Base-by-base conservation (phyloP, 2,113 vertebrate species). In the Cebus imitator region DNA sequence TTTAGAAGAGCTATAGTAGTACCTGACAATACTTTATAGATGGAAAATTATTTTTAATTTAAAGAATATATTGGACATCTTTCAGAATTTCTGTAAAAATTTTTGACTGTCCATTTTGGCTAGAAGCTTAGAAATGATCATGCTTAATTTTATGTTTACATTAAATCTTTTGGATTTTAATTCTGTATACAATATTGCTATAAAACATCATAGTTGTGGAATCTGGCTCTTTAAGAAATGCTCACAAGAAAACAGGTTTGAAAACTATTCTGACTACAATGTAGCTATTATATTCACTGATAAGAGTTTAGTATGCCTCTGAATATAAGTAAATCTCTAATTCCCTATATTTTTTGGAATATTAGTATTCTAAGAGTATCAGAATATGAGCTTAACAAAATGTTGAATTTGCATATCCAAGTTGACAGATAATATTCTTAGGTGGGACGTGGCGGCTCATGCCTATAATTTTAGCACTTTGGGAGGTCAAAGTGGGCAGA, bases 31-130 rank as follows among this genome's bases (percentile, higher is more conserved):
- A 81, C 10, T 91, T 93, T 32, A 81, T 16, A 50, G 52, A 70
- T 95, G 66, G 85, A 95, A 84, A 97, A 90, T 7, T 96, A 78
- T 78, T 94, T 96, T 92, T 93, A 79, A 91, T 52, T 95, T 95
- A 52, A 82, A 88, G 40, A 95, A 96, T 35, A 72, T 93, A 72
- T 27, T 78, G 79, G 8, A 35, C 6, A 70, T 88, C 13, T 70
- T 83, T 61, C 0, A 84, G 50, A 8, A 55, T 64, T 94, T 78
- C 48, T 73, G 20, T 97, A 73, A 95, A 97, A 89, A 23, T 50
- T 50, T 32, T 79, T 94, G n/a, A 97, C 72, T 87, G 32, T 89
- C 48, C 20, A 30, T 68, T 91, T 73, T 83, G 23, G 25, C 25
- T 80, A 85, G 18, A n/a, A 80, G n/a, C 68, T 94, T 84, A 85